These are phyloP conservation scores for Pristionchus entomophagus DNA, from an alignment of 2,888 invertebrate species.

Conservation along the genomic window DNA sequence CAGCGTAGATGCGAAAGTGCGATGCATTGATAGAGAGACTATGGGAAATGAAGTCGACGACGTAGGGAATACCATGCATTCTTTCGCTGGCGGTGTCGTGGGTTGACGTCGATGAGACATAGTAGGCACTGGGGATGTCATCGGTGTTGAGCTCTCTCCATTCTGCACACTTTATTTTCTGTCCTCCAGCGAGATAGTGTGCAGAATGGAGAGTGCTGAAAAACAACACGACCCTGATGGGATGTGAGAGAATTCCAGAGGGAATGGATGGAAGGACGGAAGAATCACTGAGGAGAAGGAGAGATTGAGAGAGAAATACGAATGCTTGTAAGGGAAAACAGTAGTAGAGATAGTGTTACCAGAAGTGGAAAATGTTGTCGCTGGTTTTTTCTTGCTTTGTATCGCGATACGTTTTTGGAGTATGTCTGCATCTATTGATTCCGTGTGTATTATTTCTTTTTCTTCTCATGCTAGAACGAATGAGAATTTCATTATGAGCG, in stretches of 20 bases:
- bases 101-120: not conserved
- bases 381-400: no score
- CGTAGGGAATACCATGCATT: conserved; percentile 24
- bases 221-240: no score
- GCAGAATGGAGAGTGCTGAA: no score
- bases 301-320: not conserved
- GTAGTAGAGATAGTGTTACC: not conserved
- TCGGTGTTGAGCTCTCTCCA: not conserved
- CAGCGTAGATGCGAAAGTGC: no score
- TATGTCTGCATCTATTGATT: no score
- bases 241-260: not conserved
- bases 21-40: not conserved
- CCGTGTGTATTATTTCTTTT: no score
- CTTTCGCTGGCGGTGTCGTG: not conserved
- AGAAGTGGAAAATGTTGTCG: no score
- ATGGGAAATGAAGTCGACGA: not conserved
- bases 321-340: not conserved
- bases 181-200: no score
- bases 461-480: no score
- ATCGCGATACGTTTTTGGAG: no score
- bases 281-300: not conserved
- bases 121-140: not conserved
- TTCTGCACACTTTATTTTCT: no score
- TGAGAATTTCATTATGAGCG: no score
- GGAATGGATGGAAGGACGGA: not conserved